These are phyloP conservation scores for Oscheius myriophilus DNA, from an alignment of 2,888 invertebrate genomes.

Conservation along the genomic window DNA sequence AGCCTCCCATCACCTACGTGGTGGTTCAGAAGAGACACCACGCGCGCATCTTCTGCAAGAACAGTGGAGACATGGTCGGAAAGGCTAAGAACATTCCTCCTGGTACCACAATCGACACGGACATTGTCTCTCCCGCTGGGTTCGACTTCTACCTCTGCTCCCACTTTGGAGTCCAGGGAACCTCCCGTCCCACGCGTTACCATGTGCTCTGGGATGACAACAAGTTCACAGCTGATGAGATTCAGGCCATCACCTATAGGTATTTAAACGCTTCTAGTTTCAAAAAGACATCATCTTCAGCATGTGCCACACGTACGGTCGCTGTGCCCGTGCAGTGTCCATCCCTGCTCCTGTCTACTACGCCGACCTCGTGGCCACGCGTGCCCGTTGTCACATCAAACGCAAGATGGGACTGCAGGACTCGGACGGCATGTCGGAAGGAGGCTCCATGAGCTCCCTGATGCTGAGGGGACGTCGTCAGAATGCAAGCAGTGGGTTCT, in stretches of 20 bases:
- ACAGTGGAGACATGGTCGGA: constrained; percentile 57
- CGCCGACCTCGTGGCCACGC: constrained; percentile 64
- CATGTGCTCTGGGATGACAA: constrained; percentile 66
- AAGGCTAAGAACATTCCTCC: constrained; percentile 65
- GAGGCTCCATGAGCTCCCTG: constrained; percentile 44
- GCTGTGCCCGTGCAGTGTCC: constrained; percentile 63
- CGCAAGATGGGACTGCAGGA: constrained; percentile 57
- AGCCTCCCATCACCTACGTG: constrained; percentile 67
- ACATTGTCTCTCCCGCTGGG: constrained; percentile 62
- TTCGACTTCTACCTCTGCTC: constrained; percentile 69
- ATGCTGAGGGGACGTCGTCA: constrained; percentile 23
- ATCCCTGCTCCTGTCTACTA: constrained; percentile 67
- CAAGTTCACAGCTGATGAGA: constrained; percentile 64
- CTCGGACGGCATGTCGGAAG: constrained; percentile 34
- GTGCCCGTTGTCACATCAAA: constrained; percentile 66
- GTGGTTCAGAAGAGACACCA: constrained; percentile 68
- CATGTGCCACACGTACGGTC: constrained; percentile 67
- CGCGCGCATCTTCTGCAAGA: constrained; percentile 63
- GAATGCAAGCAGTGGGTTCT: not conserved
- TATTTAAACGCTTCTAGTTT: not conserved
- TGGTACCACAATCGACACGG: constrained; percentile 65
- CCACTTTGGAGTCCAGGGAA: constrained; percentile 65
- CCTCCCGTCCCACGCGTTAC: constrained; percentile 67
- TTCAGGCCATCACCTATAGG: constrained; percentile 64
- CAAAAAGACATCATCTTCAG: constrained; percentile 14